These are phyloP conservation scores for Pseudotriccus pelzelni DNA, from an alignment of 2,797 vertebrate genomes.

Conservation along the genomic window DNA sequence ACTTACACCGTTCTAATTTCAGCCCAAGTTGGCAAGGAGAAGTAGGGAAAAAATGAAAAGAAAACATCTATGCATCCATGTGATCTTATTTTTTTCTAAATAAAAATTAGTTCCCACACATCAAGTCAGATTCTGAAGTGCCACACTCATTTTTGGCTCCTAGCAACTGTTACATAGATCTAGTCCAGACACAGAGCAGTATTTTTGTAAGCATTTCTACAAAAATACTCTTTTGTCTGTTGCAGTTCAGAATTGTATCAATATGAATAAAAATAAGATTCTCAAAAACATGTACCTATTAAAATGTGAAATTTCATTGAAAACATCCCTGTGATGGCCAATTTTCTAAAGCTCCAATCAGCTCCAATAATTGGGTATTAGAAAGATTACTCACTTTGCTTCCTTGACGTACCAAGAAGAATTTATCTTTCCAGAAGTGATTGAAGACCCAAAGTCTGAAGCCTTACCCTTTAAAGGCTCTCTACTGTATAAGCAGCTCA, in stretches of 20 bases:
- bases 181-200: constrained; percentile 27
- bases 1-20: constrained; percentile 40
- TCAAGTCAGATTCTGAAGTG: constrained; percentile 29
- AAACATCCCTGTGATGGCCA: not conserved
- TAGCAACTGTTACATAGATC: constrained; percentile 45
- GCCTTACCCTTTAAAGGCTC: not conserved
- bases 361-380: not conserved
- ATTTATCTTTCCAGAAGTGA: not conserved
- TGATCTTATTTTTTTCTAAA: constrained; percentile 44
- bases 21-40: constrained; percentile 21
- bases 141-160: constrained; percentile 28
- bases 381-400: not conserved
- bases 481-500: not conserved
- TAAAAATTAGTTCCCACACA: constrained; percentile 54
- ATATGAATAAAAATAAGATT: not conserved
- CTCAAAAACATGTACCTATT: not conserved
- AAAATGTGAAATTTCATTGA: not conserved
- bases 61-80: not conserved
- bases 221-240: constrained; percentile 6
- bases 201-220: constrained; percentile 17
- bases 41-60: not conserved
- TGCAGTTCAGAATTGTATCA: not conserved
- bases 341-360: not conserved
- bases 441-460: not conserved
- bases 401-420: not conserved